Evolutionary conservation across 2,888 invertebrate genomes (phyloP), one percentile per base, ranked within the genome.

Genomic region (Erebia aethiops): DNA sequence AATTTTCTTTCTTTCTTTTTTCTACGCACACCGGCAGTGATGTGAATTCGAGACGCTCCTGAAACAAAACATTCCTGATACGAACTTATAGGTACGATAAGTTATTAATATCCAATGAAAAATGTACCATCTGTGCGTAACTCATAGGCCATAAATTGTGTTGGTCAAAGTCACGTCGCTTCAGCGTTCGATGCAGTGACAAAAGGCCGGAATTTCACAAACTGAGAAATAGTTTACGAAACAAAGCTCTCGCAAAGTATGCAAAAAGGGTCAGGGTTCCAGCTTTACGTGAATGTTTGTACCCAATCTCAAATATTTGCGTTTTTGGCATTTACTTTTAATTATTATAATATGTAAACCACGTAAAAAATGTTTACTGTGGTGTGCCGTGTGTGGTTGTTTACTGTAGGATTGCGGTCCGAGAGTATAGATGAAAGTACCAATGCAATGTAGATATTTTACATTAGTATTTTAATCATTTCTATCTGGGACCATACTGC

Each of bases 241-340:
- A 61, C 46, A 61, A 46, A 46, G 41, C 43, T n/a, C 61, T 46
- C 43, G 13, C 69, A 72, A 72, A 72, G 66, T 69, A 72, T 72
- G 69, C 16, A 51, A 63, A 54, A 67, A 52, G 66, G 72, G 62
- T 62, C 46, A 58, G 41, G 56, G 18, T 66, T 63, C 35, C 51
- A 66, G 62, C 41, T 66, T 63, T 26, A 43, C 57, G 54, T 62
- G 49, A 72, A 72, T 62, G 65, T 66, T 71, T 64, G 57, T 58
- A 49, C 49, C 14, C 11, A 16, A 41, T 16, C 43, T 16, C 13
- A 16, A 46, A 46, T 46, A 46, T 61, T 43, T 61, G 18, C 1
- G 43, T 43, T 61, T 61, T 16, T 46, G 61, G 18, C 18, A 61
- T 46, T 46, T 43, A 16, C 7, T 61, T 61, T 46, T 16, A 18